Conservation (phyloP, 2,888 invertebrate genomes). For the Bedellia somnulentella region DNA sequence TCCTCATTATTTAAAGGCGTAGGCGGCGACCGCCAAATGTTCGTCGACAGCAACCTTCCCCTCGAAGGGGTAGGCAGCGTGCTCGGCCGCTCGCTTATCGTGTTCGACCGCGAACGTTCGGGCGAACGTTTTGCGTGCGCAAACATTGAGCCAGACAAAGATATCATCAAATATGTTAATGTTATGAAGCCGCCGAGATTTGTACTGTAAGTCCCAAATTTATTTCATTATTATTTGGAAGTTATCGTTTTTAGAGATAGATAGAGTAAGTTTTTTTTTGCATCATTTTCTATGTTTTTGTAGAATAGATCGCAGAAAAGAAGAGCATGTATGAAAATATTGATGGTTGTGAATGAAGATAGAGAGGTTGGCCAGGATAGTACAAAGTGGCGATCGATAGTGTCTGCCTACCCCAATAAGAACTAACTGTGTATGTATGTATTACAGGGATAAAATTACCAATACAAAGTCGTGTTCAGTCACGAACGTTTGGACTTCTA, state of each 20-base stretch:
- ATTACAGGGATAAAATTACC: too few relatives aligned
- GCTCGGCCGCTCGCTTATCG: slow-evolving; percentile 82
- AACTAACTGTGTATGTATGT: too few relatives aligned
- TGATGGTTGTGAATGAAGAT: too few relatives aligned
- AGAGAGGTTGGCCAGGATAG: too few relatives aligned
- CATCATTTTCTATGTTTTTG: too few relatives aligned
- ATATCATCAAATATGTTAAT: slow-evolving; percentile 87
- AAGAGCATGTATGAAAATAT: too few relatives aligned
- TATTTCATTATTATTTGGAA: neutral
- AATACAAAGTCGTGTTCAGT: too few relatives aligned
- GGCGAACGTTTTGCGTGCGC: slow-evolving; percentile 82
- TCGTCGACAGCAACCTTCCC: slow-evolving; percentile 86
- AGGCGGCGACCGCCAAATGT: slow-evolving; percentile 74
- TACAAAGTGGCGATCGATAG: too few relatives aligned
- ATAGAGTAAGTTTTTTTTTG: slow-evolving; percentile 1
- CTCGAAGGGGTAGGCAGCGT: slow-evolving; percentile 77
- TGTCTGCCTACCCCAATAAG: too few relatives aligned
- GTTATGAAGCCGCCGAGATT: slow-evolving; percentile 86
- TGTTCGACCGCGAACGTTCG: slow-evolving; percentile 74
- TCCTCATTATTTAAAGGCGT: slow-evolving; percentile 47
- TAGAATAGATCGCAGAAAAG: too few relatives aligned
- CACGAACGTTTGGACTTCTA: too few relatives aligned
- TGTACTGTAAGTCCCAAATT: slow-evolving; percentile 69
- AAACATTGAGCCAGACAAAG: slow-evolving; percentile 87
- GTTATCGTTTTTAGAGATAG: neutral